Base-by-base conservation (phyloP, 2,113 vertebrate species). In the Tachysurus fulvidraco region DNA sequence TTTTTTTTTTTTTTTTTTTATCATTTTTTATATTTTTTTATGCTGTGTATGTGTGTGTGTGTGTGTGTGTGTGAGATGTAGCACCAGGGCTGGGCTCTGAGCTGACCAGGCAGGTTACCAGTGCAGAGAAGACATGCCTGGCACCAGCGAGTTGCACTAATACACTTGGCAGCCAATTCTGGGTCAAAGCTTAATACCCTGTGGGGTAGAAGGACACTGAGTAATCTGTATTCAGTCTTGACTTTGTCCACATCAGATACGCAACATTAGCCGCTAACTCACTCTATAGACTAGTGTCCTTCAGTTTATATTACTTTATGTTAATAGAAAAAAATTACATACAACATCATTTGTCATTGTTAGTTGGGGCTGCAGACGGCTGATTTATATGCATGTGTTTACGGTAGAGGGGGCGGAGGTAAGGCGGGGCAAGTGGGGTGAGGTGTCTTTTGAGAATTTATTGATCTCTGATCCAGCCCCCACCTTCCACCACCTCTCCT, bases 241-340 rank as follows among this genome's bases (percentile, higher is more conserved):
- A 99, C 98, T 99, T 99, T 99, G 98, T 98, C 96, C 97, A 96
- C 96, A 98, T 97, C 97, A 98, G 98, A 99, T 98, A 99, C 96
- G 98, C 97, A 97, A 99, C 98, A 99, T 99, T 99, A 99, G 97
- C 97, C 97, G 95, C 97, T 97, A 98, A 98, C 97, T 98, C 98
- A 97, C 96, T 97, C 97, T 96, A 97, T 96, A 98, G 97, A 97
- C 97, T 95, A 94, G 97, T 98, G 97, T 97, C 98, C 98, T 99
- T 99, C 98, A 98, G 97, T 99, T 98, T 98, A 98, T 98, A 99
- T 99, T 98, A 99, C 97, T 99, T 98, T 98, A 99, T 99, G 98
- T 99, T 99, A 99, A 99, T 99, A 98, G 97, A 97, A 97, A 99
- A 98, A 99, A 98, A 99, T 99, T 97, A 99, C 97, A 98, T 96